Conservation (phyloP, 1,140 invertebrate genomes). For the Archivesica marissinica region DNA sequence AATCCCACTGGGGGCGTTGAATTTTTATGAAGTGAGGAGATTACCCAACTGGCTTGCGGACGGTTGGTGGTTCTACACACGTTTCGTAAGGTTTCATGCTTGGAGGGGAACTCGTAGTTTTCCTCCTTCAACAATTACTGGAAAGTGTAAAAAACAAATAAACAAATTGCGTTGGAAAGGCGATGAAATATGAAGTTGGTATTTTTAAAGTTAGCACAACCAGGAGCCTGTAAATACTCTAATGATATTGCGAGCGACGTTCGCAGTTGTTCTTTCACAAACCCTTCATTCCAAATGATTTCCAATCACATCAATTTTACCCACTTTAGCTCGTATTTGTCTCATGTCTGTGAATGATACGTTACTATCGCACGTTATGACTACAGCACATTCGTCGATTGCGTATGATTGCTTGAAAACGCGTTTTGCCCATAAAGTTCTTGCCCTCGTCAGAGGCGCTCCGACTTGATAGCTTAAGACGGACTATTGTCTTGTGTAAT, state of each 20-base stretch:
- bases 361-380: neutral
- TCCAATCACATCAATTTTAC: slow-evolving; percentile 54
- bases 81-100: too few relatives aligned
- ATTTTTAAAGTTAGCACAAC: slow-evolving; percentile 4
- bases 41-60: too few relatives aligned
- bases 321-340: slow-evolving; percentile 15
- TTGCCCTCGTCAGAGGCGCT: slow-evolving; percentile 5
- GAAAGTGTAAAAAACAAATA: too few relatives aligned
- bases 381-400: neutral
- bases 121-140: too few relatives aligned
- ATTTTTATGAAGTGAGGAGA: too few relatives aligned
- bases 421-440: slow-evolving; percentile 40
- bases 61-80: too few relatives aligned
- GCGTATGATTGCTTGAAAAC: slow-evolving; percentile 36
- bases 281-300: slow-evolving; percentile 43
- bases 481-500: slow-evolving; percentile 58
- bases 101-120: too few relatives aligned
- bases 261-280: slow-evolving; percentile 53
- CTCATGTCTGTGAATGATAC: neutral
- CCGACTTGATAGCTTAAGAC: slow-evolving; percentile 24
- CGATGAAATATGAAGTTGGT: neutral
- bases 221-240: neutral
- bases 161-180: neutral
- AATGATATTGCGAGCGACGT: slow-evolving; percentile 26
- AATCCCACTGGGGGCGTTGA: too few relatives aligned